These are phyloP conservation scores for Anguilla rostrata DNA, from an alignment of 2,113 vertebrate genomes.

Conservation along the genomic window DNA sequence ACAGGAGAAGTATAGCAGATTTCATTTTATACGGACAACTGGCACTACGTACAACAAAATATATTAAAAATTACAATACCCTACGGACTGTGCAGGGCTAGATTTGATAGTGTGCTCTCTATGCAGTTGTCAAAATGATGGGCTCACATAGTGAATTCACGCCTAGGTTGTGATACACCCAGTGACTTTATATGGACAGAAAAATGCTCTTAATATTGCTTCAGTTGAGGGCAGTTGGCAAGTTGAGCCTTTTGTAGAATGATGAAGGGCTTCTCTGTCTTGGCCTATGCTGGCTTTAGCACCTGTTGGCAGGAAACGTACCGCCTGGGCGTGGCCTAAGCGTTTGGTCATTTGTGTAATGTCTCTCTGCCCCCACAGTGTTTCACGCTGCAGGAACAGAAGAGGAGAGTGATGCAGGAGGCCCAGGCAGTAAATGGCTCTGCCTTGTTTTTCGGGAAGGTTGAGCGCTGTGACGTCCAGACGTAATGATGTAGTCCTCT, in stretches of 20 bases:
- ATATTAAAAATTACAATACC: too few species aligned
- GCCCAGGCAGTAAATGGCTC: neutral
- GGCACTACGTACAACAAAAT: too few species aligned
- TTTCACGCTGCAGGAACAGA: neutral
- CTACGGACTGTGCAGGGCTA: too few species aligned
- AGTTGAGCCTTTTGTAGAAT: neutral
- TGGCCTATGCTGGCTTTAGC: neutral
- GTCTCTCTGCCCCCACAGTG: neutral
- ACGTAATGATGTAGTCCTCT: conserved; percentile 7
- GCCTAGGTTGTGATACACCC: too few species aligned
- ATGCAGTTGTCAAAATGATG: too few species aligned
- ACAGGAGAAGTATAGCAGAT: too few species aligned
- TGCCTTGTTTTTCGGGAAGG: conserved; percentile 6
- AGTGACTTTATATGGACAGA: neutral
- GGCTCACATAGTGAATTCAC: too few species aligned
- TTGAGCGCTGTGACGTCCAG: neutral
- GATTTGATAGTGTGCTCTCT: too few species aligned
- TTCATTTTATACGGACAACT: too few species aligned
- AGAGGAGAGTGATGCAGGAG: neutral
- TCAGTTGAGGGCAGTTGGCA: neutral
- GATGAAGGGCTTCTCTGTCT: too few species aligned
- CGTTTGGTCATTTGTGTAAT: neutral
- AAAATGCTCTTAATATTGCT: neutral
- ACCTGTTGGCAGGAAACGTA: neutral
- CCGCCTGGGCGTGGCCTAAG: neutral